phyloP scores from a whole-genome alignment of 2,888 invertebrate species.

The Oeneis ivallda region DNA sequence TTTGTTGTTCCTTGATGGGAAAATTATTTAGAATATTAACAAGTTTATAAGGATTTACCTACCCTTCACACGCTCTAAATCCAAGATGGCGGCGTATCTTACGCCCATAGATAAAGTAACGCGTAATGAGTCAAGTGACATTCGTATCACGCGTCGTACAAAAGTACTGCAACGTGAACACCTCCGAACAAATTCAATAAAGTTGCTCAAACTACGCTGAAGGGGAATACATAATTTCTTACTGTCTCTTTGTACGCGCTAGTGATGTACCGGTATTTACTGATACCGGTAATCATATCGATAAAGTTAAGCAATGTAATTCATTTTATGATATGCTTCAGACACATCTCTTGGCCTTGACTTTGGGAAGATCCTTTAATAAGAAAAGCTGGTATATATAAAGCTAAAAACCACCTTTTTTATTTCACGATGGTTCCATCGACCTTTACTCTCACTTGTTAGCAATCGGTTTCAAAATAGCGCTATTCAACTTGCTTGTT shows the following conservation, averaged over 20 bases:
- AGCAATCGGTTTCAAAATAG: too few relatives aligned
- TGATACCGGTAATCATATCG: not conserved
- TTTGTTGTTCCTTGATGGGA: too few relatives aligned
- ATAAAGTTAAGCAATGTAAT: not conserved
- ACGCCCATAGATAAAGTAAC: conserved; percentile 30
- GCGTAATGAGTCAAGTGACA: conserved; percentile 42
- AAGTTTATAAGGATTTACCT: too few relatives aligned
- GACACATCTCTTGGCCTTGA: too few relatives aligned
- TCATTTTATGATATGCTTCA: too few relatives aligned
- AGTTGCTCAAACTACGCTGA: conserved; percentile 74
- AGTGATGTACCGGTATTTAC: conserved; percentile 47
- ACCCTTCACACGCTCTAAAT: conserved; percentile 14
- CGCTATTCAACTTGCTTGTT: too few relatives aligned
- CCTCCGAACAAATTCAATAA: conserved; percentile 80
- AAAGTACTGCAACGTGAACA: conserved; percentile 70
- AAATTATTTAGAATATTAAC: too few relatives aligned
- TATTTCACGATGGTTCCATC: too few relatives aligned
- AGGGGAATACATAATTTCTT: conserved; percentile 81
- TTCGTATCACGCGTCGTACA: conserved; percentile 73
- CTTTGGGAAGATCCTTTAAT: too few relatives aligned
- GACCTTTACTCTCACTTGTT: too few relatives aligned
- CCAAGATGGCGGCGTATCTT: conserved; percentile 40
- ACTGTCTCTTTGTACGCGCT: conserved; percentile 76
- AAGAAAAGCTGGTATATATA: too few relatives aligned
- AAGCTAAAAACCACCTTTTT: too few relatives aligned